Evolutionary conservation across 2,797 vertebrate species (phyloP).

Genomic region (Acanthis flammea): DNA sequence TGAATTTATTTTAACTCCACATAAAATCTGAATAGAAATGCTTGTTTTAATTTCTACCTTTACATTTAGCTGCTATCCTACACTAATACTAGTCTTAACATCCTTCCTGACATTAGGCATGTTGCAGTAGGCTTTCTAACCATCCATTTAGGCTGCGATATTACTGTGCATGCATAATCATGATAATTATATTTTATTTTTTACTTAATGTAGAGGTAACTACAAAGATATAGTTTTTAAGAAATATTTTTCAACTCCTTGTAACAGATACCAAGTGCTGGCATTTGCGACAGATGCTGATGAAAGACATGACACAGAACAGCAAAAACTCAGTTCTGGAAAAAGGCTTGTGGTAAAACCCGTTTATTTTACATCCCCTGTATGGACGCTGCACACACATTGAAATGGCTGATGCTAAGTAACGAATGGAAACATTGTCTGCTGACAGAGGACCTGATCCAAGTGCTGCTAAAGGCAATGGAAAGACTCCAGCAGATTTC

Average conservation of each 20-base stretch:
- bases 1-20: background rate
- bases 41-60: background rate
- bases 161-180: background rate
- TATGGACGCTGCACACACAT: background rate
- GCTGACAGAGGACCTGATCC: background rate
- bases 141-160: background rate
- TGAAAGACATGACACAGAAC: conserved; percentile 83
- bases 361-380: background rate
- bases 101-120: background rate
- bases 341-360: conserved; percentile 85
- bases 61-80: background rate
- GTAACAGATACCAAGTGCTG: conserved; percentile 91
- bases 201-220: background rate
- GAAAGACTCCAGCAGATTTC: background rate
- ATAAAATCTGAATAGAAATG: background rate
- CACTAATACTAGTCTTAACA: background rate
- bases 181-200: background rate
- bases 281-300: conserved; percentile 96
- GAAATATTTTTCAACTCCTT: background rate
- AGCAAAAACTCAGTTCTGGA: conserved; percentile 84
- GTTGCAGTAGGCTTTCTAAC: background rate
- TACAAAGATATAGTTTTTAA: background rate
- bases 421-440: background rate
- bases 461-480: background rate
- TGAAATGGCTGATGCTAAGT: background rate